These are phyloP conservation scores for Tenualosa ilisha DNA, from an alignment of 2,797 vertebrate genomes.

Conservation along the genomic window DNA sequence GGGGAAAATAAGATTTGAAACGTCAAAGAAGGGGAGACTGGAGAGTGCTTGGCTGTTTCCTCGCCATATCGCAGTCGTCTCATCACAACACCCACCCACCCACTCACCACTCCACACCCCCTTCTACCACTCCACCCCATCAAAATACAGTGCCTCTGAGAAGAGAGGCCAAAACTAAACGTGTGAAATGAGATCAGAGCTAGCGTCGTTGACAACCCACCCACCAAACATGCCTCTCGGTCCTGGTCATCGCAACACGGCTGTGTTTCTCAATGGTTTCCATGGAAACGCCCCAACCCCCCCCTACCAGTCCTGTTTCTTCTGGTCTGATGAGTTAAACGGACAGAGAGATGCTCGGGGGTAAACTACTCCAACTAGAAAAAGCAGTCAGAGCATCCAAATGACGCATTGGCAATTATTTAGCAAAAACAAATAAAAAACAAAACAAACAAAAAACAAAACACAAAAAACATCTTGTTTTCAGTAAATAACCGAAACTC, in stretches of 20 bases:
- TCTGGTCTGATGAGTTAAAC: constrained; percentile 45
- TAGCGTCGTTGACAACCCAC: constrained; percentile 51
- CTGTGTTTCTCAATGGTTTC: constrained; percentile 72
- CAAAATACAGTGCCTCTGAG: constrained; percentile 1
- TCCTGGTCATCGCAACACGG: constrained; percentile 48
- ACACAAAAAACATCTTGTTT: not conserved
- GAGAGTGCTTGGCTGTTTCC: not conserved
- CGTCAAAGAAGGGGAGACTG: constrained; percentile 1
- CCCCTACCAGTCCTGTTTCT: constrained; percentile 42
- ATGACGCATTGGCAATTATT: constrained; percentile 1
- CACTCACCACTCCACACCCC: not conserved
- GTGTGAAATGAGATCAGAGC: constrained; percentile 69
- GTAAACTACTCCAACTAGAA: constrained; percentile 49
- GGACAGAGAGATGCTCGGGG: constrained; percentile 43
- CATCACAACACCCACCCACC: not conserved
- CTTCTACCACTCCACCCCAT: not conserved
- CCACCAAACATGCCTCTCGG: constrained; percentile 58
- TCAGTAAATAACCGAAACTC: not conserved
- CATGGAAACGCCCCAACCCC: constrained; percentile 66
- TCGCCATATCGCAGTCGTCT: not conserved
- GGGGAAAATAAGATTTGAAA: constrained; percentile 6
- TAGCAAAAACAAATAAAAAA: not conserved
- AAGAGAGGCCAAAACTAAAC: constrained; percentile 51
- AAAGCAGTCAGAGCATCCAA: constrained; percentile 24
- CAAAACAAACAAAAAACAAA: not conserved